phyloP scores from a whole-genome alignment of 2,113 vertebrate genomes.

The Oncorhynchus keta region DNA sequence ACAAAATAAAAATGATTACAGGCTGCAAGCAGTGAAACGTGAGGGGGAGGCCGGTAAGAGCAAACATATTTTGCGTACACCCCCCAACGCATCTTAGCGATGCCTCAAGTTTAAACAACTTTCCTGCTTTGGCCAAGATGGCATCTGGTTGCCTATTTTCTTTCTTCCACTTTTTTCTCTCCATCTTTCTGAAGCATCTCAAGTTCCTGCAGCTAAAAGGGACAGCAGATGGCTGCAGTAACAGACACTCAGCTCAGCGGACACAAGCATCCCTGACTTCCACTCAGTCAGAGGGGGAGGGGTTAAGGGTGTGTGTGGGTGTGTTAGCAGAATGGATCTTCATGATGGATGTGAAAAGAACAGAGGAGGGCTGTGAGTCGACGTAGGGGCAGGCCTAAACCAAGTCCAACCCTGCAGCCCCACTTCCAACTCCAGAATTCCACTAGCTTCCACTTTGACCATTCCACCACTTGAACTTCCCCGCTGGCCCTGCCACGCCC shows the following conservation, averaged over 20 bases:
- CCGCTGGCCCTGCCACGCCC: neutral
- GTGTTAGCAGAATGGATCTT: conserved; percentile 49
- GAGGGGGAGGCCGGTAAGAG: conserved; percentile 34
- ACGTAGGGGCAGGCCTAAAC: conserved; percentile 40
- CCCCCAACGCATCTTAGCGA: conserved; percentile 28
- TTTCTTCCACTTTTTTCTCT: conserved; percentile 68
- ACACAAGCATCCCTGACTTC: conserved; percentile 63
- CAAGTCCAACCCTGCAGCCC: neutral
- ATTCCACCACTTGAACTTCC: conserved; percentile 65
- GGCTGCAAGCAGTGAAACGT: conserved; percentile 52
- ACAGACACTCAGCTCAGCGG: conserved; percentile 74
- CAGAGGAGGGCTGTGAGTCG: conserved; percentile 20
- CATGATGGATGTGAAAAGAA: conserved; percentile 49
- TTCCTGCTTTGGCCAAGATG: conserved; percentile 69
- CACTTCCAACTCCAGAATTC: conserved; percentile 42
- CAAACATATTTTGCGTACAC: conserved; percentile 48
- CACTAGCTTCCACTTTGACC: conserved; percentile 42
- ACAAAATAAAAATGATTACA: conserved; percentile 43
- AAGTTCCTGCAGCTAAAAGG: conserved; percentile 78
- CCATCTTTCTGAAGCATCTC: conserved; percentile 53
- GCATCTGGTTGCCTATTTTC: conserved; percentile 69
- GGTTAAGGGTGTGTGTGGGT: conserved; percentile 42
- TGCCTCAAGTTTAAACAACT: conserved; percentile 72
- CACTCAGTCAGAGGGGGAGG: conserved; percentile 56
- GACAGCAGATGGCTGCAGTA: conserved; percentile 82